A percentile compares a stretch with the other conserved stretches of the same genome.
Evolutionary conservation across 2,797 vertebrate species (phyloP).

Genomic region (Simalia tracyae): DNA sequence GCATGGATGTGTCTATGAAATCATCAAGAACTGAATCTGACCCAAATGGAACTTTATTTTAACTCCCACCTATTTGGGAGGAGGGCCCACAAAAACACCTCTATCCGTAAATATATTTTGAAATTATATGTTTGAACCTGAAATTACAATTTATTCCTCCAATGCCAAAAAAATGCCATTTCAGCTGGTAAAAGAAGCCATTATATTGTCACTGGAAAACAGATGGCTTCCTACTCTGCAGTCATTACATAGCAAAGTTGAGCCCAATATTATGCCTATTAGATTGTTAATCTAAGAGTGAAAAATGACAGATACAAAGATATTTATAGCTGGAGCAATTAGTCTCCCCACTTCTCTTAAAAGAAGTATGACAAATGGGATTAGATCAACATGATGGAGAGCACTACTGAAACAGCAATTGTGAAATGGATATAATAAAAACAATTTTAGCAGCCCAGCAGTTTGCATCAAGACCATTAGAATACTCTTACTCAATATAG

Average conservation of each 20-base stretch:
- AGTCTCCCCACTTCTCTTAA: conserved; percentile 8
- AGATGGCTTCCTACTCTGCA: conserved; percentile 20
- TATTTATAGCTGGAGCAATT: conserved; percentile 3
- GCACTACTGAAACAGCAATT: neutral
- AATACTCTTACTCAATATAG: conserved; percentile 6
- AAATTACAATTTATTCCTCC: conserved; percentile 20
- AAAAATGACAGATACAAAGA: neutral
- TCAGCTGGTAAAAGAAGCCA: neutral
- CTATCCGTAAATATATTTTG: neutral
- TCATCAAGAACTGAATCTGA: neutral
- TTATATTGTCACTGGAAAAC: conserved; percentile 6
- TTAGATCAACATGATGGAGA: conserved; percentile 4
- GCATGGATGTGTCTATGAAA: no score
- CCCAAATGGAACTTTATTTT: neutral
- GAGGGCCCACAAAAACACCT: neutral
- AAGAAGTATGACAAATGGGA: conserved; percentile 19
- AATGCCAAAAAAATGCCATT: neutral
- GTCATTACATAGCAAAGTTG: neutral
- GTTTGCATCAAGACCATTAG: conserved; percentile 6
- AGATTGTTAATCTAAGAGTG: neutral
- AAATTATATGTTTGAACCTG: neutral
- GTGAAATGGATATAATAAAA: conserved; percentile 11
- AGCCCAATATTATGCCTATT: conserved; percentile 10
- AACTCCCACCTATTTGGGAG: fast-evolving
- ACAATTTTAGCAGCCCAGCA: conserved; percentile 5